Percentiles rank a stretch among this genome's conserved stretches.
phyloP scores from a whole-genome alignment of 2,797 vertebrate species.

The Enoplosus armatus region DNA sequence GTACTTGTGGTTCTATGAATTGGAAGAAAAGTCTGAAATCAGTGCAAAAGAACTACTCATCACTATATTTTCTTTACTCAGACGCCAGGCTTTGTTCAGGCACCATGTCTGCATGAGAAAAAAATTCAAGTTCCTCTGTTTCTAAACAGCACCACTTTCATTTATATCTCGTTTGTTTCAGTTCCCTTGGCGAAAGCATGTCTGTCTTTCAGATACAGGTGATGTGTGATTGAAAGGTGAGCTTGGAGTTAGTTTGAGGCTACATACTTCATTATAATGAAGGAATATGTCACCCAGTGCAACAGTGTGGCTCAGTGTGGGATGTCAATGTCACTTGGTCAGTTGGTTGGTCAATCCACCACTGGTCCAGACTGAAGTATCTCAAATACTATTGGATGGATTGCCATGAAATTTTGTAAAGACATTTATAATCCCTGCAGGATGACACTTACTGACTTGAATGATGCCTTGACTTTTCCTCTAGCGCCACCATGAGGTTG shows the following conservation, averaged over 20 bases:
- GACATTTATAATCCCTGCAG: not conserved
- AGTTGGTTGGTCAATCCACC: not conserved
- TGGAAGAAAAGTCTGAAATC: not conserved
- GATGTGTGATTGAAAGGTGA: slow-evolving; percentile 1
- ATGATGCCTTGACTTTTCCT: not conserved
- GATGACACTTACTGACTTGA: not conserved
- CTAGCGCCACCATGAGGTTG: too few relatives aligned
- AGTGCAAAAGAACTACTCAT: not conserved
- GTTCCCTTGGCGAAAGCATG: slow-evolving; percentile 2
- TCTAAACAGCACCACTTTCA: not conserved
- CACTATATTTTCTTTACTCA: not conserved
- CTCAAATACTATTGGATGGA: not conserved
- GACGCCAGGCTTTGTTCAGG: not conserved
- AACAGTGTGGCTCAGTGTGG: not conserved
- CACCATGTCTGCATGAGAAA: not conserved
- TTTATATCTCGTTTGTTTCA: not conserved
- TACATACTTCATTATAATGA: not conserved
- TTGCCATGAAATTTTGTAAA: not conserved
- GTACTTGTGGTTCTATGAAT: not conserved
- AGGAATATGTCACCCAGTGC: not conserved
- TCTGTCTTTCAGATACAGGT: slow-evolving; percentile 18
- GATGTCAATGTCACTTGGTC: too few relatives aligned
- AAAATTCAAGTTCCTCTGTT: not conserved
- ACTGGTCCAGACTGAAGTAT: not conserved
- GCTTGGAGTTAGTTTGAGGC: not conserved